These are phyloP conservation scores for Pogoniulus pusillus DNA, from an alignment of 2,797 vertebrate species.

Conservation along the genomic window DNA sequence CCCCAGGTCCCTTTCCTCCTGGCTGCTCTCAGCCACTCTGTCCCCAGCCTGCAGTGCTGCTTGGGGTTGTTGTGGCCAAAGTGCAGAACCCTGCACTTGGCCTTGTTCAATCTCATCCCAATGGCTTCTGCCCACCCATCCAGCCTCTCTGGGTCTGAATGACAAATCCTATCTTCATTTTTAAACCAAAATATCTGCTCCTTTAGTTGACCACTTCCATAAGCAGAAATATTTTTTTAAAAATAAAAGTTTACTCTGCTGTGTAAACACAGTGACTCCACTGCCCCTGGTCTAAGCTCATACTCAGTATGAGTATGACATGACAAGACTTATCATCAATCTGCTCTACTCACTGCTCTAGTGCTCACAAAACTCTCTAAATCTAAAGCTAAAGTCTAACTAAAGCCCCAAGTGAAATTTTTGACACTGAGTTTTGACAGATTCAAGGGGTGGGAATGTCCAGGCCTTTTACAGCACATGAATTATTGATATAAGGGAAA, in stretches of 20 bases:
- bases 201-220: background rate
- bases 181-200: background rate
- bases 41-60: too few species aligned
- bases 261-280: background rate
- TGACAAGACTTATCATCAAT: background rate
- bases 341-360: background rate
- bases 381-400: background rate
- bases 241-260: background rate
- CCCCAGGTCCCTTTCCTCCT: too few species aligned
- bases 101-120: too few species aligned
- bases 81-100: too few species aligned
- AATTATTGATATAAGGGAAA: background rate
- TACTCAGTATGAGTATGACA: background rate
- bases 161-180: background rate
- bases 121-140: too few species aligned
- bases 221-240: background rate
- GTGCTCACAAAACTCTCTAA: background rate
- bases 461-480: background rate
- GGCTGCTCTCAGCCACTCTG: too few species aligned
- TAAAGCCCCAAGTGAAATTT: background rate
- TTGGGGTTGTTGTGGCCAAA: too few species aligned
- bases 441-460: background rate
- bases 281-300: background rate
- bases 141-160: too few species aligned
- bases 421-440: background rate